Evolutionary conservation across 2,888 invertebrate species (phyloP), one percentile per base, ranked within the genome.

Genomic region (Ennomos fuscantarius): DNA sequence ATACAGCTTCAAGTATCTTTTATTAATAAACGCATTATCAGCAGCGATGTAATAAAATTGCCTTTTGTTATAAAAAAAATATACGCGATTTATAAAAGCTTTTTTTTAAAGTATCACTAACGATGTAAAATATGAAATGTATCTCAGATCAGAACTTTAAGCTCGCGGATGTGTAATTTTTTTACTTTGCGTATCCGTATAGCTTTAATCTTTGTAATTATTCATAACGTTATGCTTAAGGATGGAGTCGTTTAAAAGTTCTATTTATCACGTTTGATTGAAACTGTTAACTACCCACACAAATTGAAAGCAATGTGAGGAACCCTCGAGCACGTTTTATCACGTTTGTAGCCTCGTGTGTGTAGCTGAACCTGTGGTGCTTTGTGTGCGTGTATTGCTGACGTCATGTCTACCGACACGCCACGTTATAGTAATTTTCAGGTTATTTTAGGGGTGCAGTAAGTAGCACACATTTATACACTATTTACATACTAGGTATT

Each of bases 251-350:
- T 33, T 45, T 53, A 47, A 40, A 53, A 46, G 50, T 45, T 40
- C 39, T 42, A 43, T 43, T 39, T 43, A 43, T 50, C 33, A 45
- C 41, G 55, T 50, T 45, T 41, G 8, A 12, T 34, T 31, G 40
- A 51, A 46, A 51, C 33, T 39, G 50, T 51, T 37, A 51, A 51
- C 46, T 42, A 46, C 50, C 51, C 51, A 42, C 51, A 51, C 50
- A 56, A 46, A 51, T 56, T 39, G 58, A 48, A 55, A 47, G 56
- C 46, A 63, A 63, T 55, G 63, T 62, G 55, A 60, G 55, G 45
- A 41, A 3, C 33, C 44, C 32, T 64, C 68, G 68, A 68, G 72
- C 78, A 75, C 78, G 80, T 82, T 78, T 79, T 33, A 15, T 8
- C 44, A 15, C 34, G 43, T 24, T 3, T 24, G 24, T 34, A 51